These are phyloP conservation scores for Zhuqinia jingwanae DNA, from an alignment of 2,888 invertebrate genomes.

Conservation along the genomic window DNA sequence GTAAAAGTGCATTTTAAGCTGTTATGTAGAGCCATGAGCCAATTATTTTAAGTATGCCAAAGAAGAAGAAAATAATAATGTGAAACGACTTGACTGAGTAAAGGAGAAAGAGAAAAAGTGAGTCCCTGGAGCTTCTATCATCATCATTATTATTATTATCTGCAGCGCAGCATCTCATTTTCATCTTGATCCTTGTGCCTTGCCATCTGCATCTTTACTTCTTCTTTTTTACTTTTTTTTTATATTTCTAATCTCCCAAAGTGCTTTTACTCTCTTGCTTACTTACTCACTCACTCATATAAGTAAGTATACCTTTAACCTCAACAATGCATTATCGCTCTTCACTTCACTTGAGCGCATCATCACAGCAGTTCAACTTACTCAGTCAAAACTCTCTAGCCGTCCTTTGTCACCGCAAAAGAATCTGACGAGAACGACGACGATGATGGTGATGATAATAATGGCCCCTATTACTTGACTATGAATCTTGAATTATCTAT, in stretches of 20 bases:
- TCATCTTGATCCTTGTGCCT: neutral
- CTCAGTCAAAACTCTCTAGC: neutral
- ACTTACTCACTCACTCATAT: neutral
- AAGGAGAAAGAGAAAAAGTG: no score
- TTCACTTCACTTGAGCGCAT: no score
- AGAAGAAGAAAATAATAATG: conserved; percentile 14
- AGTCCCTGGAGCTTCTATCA: conserved; percentile 13
- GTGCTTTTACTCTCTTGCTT: no score
- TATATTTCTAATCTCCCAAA: conserved; percentile 21
- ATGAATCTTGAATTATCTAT: no score
- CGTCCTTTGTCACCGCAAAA: neutral
- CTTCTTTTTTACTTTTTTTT: neutral
- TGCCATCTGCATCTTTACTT: conserved; percentile 15
- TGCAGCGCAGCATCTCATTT: no score
- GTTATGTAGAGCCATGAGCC: conserved; percentile 50
- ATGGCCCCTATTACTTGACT: neutral
- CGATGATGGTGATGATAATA: neutral
- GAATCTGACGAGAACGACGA: neutral
- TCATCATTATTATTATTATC: neutral
- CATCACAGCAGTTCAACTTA: neutral
- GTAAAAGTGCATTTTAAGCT: conserved; percentile 54
- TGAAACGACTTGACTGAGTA: no score
- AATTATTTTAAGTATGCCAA: conserved; percentile 62
- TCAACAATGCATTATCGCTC: neutral
- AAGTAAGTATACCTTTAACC: neutral